Evolutionary conservation across 2,888 invertebrate genomes (phyloP).

Genomic region (Drosophila subsilvestris): DNA sequence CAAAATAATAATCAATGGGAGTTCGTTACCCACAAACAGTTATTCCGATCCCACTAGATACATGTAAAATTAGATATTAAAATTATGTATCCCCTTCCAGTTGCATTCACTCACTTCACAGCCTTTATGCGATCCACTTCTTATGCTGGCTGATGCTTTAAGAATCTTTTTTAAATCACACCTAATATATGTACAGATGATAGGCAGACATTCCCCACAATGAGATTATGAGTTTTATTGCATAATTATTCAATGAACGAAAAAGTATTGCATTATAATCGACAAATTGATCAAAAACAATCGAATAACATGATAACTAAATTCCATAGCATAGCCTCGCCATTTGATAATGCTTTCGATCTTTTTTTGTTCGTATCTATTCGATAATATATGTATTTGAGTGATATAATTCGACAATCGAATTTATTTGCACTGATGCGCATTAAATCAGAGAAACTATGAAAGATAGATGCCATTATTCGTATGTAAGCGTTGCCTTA

Average conservation of each 20-base stretch:
- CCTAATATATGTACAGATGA: background rate
- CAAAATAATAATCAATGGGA: conserved; percentile 8
- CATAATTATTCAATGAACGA: no score
- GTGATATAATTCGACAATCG: conserved; percentile 1
- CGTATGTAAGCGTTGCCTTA: no score
- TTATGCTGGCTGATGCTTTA: conserved; percentile 33
- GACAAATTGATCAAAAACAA: no score
- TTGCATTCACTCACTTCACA: background rate
- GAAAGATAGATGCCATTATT: background rate
- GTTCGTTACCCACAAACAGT: conserved; percentile 1
- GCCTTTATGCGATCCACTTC: conserved; percentile 38
- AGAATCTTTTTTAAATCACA: background rate
- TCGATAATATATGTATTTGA: conserved; percentile 23
- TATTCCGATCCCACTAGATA: background rate
- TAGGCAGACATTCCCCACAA: no score
- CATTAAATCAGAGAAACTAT: background rate
- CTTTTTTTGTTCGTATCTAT: background rate
- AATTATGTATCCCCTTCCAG: conserved; percentile 5
- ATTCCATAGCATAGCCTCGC: no score
- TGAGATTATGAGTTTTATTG: no score
- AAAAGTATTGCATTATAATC: no score
- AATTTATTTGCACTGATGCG: conserved; percentile 11
- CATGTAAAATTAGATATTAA: no score
- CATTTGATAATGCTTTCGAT: no score
- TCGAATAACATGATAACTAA: no score